Evolutionary conservation across 2,888 invertebrate species (phyloP), one percentile per base, ranked within the genome.

Genomic region (Spilosoma lubricipeda): DNA sequence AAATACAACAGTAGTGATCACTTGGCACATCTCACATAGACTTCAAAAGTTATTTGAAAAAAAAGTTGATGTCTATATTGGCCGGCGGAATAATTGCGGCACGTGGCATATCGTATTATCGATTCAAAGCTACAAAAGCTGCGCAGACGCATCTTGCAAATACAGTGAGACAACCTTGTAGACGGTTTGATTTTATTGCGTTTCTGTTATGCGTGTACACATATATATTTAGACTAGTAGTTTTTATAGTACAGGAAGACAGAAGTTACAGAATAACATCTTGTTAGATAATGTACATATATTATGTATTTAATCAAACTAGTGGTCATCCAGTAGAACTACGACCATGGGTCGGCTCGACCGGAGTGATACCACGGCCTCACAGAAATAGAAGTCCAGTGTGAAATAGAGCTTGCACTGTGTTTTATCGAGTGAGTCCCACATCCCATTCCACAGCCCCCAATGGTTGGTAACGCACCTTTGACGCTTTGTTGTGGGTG

Each of bases 161-260:
- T 30, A 20, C 33, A 72, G 64, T 68, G 72, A 77, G 77, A 75
- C 75, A 79, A 67, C 79, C 79, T 77, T 79, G 75, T 71, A 70
- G 18, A 39, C 23, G 36, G 27, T 68, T 71, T 75, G 2, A 56
- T 75, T 69, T 52, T 72, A 64, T 72, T 75, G 56, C 39, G 1
- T 8, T 63, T 63, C 39, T 30, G 42, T 63, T 27, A 45, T 13
- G 42, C 23, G 27, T 11, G 39, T 66, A 36, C 20, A 30, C 36
- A 20, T 48, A 45, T 13, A 7, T 20, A 4, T 5, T 20, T 48
- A 48, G 3, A 0, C 2, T 11, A 56, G 52, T 56, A 56, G 52
- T 30, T 36, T 27, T 66, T 66, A 15, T 71, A 48, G 18, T 59
- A 59, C 36, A 23, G 69, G 18, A 69, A 69, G 67, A 30, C 45